A percentile compares a stretch with the other conserved stretches of the same genome.
phyloP scores from a whole-genome alignment of 2,113 vertebrate genomes.

The Tetraodon nigroviridis region DNA sequence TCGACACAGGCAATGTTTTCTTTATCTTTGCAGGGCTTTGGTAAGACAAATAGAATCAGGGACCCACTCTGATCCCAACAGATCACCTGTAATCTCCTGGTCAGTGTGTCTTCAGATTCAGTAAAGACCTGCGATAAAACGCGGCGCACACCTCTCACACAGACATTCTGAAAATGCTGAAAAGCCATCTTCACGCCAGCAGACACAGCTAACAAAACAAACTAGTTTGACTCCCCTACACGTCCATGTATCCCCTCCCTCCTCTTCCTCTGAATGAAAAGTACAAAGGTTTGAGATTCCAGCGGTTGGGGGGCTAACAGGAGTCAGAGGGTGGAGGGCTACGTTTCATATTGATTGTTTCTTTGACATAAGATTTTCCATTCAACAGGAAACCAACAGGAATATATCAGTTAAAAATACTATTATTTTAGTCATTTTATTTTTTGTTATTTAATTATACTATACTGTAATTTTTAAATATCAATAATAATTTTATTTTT shows the following conservation, averaged over 20 bases:
- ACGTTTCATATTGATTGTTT: constrained; percentile 7
- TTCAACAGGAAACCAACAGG: too few species aligned
- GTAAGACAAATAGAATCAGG: constrained; percentile 28
- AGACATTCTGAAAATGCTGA: constrained; percentile 7
- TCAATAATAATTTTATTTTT: too few species aligned
- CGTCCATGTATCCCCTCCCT: constrained; percentile 18
- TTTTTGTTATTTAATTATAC: too few species aligned
- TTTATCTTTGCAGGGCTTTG: constrained; percentile 5
- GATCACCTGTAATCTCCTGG: constrained; percentile 41
- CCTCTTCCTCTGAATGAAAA: constrained; percentile 25
- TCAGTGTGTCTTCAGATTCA: constrained; percentile 31
- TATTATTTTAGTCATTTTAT: too few species aligned
- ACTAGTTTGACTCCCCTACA: constrained; percentile 33
- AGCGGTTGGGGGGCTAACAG: constrained; percentile 24
- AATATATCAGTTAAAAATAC: too few species aligned
- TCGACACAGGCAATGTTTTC: background rate
- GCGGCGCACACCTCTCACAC: constrained; percentile 12
- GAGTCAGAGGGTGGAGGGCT: constrained; percentile 2
- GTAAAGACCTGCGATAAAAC: constrained; percentile 9
- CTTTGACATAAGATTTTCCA: background rate
- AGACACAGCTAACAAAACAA: constrained; percentile 62
- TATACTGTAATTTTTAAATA: too few species aligned
- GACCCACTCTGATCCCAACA: constrained; percentile 24
- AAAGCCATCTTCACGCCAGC: constrained; percentile 28
- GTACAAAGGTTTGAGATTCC: constrained; percentile 50